Evolutionary conservation across 2,113 vertebrate genomes (phyloP).

Genomic region (Thryonomys swinderianus): DNA sequence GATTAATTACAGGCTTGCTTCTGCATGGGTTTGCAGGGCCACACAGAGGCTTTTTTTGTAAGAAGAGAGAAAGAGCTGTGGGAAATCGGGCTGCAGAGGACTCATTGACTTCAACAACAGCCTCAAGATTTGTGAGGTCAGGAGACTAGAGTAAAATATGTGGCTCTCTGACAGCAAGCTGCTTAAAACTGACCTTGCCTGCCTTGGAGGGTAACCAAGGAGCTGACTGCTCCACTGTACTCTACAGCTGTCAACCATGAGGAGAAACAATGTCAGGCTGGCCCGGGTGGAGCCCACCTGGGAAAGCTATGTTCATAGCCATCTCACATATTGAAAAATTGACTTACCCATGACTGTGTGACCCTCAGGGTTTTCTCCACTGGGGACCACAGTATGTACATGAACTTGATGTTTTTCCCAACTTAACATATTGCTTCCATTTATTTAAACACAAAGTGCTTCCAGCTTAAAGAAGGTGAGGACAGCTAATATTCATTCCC

Average conservation of each 20-base stretch:
- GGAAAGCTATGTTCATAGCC: neutral
- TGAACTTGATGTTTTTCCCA: neutral
- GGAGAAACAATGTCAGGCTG: neutral
- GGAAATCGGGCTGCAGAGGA: constrained; percentile 17
- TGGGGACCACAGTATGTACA: neutral
- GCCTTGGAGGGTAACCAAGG: constrained; percentile 69
- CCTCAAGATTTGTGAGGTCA: constrained; percentile 74
- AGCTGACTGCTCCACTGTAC: constrained; percentile 34
- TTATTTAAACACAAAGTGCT: neutral
- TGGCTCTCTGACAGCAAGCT: constrained; percentile 66
- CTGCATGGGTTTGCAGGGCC: neutral
- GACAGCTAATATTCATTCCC: neutral
- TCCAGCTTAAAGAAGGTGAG: neutral
- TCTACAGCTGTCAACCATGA: constrained; percentile 46
- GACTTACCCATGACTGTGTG: neutral
- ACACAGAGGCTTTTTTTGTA: neutral
- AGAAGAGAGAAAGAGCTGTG: neutral
- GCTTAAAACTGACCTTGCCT: constrained; percentile 73
- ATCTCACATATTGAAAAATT: neutral
- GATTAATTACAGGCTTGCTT: constrained; percentile 23
- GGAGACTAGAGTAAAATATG: constrained; percentile 68
- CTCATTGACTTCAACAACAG: constrained; percentile 54
- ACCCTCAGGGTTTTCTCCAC: neutral
- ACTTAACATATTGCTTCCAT: neutral
- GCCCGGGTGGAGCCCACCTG: neutral